Base-by-base conservation (phyloP, 2,113 vertebrate species). In the Nibea albiflora region DNA sequence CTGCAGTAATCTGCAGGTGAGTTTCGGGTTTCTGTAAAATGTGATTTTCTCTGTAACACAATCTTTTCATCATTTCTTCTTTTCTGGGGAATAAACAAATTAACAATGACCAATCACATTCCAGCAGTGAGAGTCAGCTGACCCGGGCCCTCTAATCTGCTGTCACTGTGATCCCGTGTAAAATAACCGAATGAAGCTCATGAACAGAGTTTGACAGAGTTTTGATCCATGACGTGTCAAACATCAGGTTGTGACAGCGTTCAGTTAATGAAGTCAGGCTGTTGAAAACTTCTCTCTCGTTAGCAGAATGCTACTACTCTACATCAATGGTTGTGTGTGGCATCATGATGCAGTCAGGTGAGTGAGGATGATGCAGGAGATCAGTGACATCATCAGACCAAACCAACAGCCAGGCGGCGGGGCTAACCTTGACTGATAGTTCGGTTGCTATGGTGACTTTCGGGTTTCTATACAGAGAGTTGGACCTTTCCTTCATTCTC, bases 401-500 rank as follows among this genome's bases (percentile, higher is more conserved):
- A 46, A 71, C 35, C 15, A 0, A 15, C 11, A 22, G 22, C 49
- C 53, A 49, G 65, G 52, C 31, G 71, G 52, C 3, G 60, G 75
- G 71, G 26, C 85, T 67, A 71, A 75, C 60, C 5, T 49, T 76
- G 71, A 80, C 28, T 44, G 80, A 76, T 66, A 83, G 46, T 14
- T n/a, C 10, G n/a, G 85, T 86, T 72, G n/a, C 76, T 61, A 72
- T 57, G 76, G 85, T 76, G 72, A 83, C 85, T 54, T 72, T 58
- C 70, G 66, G 80, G 49, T 79, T 79, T 62, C 53, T 80, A 42
- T 12, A 63, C 54, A 69, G 35, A 71, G 73, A 76, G 44, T 76
- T 56, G 17, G 66, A 66, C 58, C 60, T 66, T 81, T 67, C 53
- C 72, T 69, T 70, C 46, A 11, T 22, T 52, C 63, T 28, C 28